Percentiles rank a stretch among this genome's conserved stretches.
Evolutionary conservation across 2,797 vertebrate genomes (phyloP).

Genomic region (Gymnothorax javanicus): DNA sequence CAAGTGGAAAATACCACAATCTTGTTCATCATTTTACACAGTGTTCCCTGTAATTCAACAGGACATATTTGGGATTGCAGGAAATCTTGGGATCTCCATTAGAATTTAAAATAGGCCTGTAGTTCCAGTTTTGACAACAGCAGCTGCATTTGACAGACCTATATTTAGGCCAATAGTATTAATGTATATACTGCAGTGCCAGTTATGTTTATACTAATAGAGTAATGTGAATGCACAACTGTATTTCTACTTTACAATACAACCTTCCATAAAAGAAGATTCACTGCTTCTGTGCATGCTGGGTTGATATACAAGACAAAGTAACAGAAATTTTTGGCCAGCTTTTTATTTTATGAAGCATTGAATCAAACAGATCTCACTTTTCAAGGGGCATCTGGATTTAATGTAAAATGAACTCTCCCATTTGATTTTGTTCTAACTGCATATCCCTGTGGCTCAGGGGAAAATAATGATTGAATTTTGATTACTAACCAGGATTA

Average conservation of each 20-base stretch:
- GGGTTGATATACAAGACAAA: neutral
- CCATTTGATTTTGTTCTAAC: neutral
- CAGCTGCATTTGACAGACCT: no score
- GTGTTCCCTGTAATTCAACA: no score
- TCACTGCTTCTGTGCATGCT: no score
- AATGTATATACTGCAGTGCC: no score
- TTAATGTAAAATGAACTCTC: conserved; percentile 1
- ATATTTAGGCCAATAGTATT: no score
- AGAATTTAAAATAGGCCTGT: no score
- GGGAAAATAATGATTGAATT: neutral
- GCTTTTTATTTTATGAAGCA: neutral
- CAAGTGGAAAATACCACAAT: no score
- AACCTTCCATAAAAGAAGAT: neutral
- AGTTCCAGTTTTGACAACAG: no score
- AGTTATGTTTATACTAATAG: neutral
- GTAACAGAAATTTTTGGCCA: neutral
- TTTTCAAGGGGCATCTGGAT: neutral
- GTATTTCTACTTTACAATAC: no score
- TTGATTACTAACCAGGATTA: neutral
- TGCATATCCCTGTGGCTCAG: neutral
- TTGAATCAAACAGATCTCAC: neutral
- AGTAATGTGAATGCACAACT: neutral
- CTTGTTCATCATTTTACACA: no score
- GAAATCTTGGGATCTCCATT: no score
- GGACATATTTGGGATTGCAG: no score